These are phyloP conservation scores for Choreutis nemorana DNA, from an alignment of 2,888 invertebrate genomes.

Conservation along the genomic window DNA sequence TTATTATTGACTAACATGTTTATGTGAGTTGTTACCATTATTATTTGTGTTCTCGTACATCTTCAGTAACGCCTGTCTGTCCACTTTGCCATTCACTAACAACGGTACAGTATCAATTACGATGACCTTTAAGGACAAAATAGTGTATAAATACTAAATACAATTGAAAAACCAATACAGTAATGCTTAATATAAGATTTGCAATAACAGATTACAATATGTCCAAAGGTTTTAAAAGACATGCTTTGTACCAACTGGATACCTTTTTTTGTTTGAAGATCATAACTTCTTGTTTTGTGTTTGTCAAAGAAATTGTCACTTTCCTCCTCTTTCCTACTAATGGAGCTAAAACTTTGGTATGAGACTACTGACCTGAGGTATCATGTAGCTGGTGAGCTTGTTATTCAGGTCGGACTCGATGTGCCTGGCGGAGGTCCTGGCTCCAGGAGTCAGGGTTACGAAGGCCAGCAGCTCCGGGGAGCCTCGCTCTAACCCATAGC, in stretches of 20 bases:
- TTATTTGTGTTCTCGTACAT: conserved; percentile 77
- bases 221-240: too few relatives aligned
- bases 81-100: conserved; percentile 87
- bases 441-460: conserved; percentile 53
- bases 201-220: too few relatives aligned
- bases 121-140: conserved; percentile 64
- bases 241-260: too few relatives aligned
- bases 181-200: too few relatives aligned
- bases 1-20: too few relatives aligned
- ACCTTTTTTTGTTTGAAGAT: too few relatives aligned
- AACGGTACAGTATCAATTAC: conserved; percentile 79
- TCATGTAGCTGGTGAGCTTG: conserved; percentile 78
- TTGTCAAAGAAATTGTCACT: too few relatives aligned
- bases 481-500: conserved; percentile 78
- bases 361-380: conserved; percentile 69
- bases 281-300: too few relatives aligned
- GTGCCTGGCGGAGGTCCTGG: conserved; percentile 60
- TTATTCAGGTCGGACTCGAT: conserved; percentile 72
- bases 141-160: too few relatives aligned
- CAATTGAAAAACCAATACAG: too few relatives aligned
- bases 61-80: conserved; percentile 79
- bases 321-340: too few relatives aligned
- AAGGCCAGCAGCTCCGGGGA: conserved; percentile 79
- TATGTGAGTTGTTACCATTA: conserved; percentile 57
- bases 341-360: not conserved